Percentiles rank a stretch among this genome's conserved stretches.
phyloP scores from a whole-genome alignment of 2,797 vertebrate genomes.

The Scarus forsteni region DNA sequence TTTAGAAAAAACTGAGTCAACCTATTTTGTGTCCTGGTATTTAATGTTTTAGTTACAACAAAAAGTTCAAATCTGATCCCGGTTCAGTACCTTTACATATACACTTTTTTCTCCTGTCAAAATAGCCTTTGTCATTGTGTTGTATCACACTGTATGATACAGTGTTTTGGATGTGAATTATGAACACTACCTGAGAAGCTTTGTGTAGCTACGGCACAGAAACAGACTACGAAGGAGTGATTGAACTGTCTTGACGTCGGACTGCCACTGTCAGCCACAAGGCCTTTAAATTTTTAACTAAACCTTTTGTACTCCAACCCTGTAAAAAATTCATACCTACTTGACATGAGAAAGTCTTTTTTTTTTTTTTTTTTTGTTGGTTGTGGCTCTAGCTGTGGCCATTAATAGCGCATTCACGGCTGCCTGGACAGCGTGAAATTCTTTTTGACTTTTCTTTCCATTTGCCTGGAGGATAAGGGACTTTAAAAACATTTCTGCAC shows the following conservation, averaged over 20 bases:
- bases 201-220: slow-evolving; percentile 30
- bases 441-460: slow-evolving; percentile 92
- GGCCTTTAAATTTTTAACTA: slow-evolving; percentile 88
- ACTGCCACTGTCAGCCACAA: slow-evolving; percentile 83
- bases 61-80: slow-evolving; percentile 1
- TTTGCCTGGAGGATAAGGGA: slow-evolving; percentile 93
- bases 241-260: slow-evolving; percentile 74
- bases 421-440: slow-evolving; percentile 91
- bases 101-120: neutral
- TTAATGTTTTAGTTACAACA: slow-evolving; percentile 2
- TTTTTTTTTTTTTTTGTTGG: slow-evolving; percentile 63
- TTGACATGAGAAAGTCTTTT: slow-evolving; percentile 79
- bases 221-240: slow-evolving; percentile 48
- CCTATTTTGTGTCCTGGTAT: neutral
- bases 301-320: slow-evolving; percentile 86
- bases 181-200: slow-evolving; percentile 19
- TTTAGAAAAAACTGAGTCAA: neutral
- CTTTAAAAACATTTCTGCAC: slow-evolving; percentile 91
- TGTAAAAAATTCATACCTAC: slow-evolving; percentile 90
- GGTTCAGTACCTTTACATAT: neutral
- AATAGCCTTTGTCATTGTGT: slow-evolving; percentile 1
- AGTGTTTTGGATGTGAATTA: slow-evolving; percentile 28
- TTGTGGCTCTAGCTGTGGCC: slow-evolving; percentile 48
- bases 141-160: neutral
- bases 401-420: slow-evolving; percentile 86